Percentiles rank a stretch among this genome's conserved stretches.
phyloP scores from a whole-genome alignment of 2,797 vertebrate species.

The Lerista edwardsae region DNA sequence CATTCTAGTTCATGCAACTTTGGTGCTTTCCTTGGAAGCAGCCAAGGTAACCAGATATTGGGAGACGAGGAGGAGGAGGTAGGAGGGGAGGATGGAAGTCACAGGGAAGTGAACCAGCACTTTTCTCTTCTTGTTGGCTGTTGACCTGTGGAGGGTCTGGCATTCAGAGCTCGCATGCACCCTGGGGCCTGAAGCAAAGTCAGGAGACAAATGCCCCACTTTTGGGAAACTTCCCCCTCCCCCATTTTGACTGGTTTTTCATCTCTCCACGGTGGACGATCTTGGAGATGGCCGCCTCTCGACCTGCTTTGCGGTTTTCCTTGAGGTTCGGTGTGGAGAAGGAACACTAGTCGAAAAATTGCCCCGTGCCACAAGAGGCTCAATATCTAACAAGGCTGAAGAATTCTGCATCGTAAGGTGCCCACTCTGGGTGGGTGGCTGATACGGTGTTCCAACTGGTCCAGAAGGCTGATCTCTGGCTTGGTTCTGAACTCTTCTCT shows the following conservation, averaged over 20 bases:
- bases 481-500: constrained; percentile 54
- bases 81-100: constrained; percentile 58
- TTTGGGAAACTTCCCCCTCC: background rate
- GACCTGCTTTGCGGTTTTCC: constrained; percentile 66
- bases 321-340: constrained; percentile 59
- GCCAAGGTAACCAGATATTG: constrained; percentile 52
- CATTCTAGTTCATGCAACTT: constrained; percentile 49
- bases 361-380: constrained; percentile 10
- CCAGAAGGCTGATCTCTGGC: constrained; percentile 60
- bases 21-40: constrained; percentile 66
- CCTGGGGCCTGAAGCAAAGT: constrained; percentile 37
- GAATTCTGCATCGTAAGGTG: constrained; percentile 36
- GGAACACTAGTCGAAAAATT: constrained; percentile 41
- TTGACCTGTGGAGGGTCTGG: constrained; percentile 52
- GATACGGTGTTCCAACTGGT: constrained; percentile 46
- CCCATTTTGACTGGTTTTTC: constrained; percentile 56
- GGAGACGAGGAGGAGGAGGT: constrained; percentile 23
- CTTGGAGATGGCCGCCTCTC: constrained; percentile 72
- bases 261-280: constrained; percentile 82
- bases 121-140: constrained; percentile 79
- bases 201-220: constrained; percentile 17
- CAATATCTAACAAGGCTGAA: constrained; percentile 31
- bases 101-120: constrained; percentile 96
- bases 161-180: constrained; percentile 66
- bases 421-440: constrained; percentile 49